Base-by-base conservation (phyloP, 1,140 invertebrate species). In the Cydia fagiglandana region DNA sequence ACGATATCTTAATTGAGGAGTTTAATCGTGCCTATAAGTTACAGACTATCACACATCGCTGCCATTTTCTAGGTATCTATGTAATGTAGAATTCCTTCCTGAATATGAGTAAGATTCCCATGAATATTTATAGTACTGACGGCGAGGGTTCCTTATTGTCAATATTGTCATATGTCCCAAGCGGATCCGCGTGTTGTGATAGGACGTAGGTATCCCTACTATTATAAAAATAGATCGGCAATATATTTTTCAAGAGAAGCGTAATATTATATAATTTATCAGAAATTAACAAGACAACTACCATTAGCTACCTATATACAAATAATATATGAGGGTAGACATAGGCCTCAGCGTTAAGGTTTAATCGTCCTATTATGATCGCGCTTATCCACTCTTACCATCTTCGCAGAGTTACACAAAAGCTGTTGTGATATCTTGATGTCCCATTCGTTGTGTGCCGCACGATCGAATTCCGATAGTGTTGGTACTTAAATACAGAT, bases 291-390 rank as follows among this genome's bases (percentile, higher is more conserved):
- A n/a, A 53, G 50, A 53, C 15, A 53, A n/a, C 13, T 53, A n/a
- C 50, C 50, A 53, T 30, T 30, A 30, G 30, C 1, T 53, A n/a
- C n/a, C n/a, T n/a, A n/a, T 53, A n/a, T 53, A 53, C 50, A 53
- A 53, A 53, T 6, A n/a, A n/a, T n/a, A n/a, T n/a, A 15, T 53
- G 50, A 53, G 50, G 50, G 50, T 53, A 53, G 47, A 15, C 12
- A 50, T 13, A 13, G n/a, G 50, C 13, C 50, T n/a, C 4, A 5
- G 13, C 50, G 5, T 53, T 53, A 17, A 17, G 50, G 50, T 17
- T 53, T 53, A 17, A 17, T 53, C 50, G 88, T 9, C 91, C 94
- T 30, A 94, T 68, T 68, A 17, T 68, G 34, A 2, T 3, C 92
- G 93, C 6, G 64, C 64, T 53, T 53, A 53, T 53, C 50, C n/a